Base-by-base conservation (phyloP, 2,888 invertebrate species). In the Campaea margaritaria region DNA sequence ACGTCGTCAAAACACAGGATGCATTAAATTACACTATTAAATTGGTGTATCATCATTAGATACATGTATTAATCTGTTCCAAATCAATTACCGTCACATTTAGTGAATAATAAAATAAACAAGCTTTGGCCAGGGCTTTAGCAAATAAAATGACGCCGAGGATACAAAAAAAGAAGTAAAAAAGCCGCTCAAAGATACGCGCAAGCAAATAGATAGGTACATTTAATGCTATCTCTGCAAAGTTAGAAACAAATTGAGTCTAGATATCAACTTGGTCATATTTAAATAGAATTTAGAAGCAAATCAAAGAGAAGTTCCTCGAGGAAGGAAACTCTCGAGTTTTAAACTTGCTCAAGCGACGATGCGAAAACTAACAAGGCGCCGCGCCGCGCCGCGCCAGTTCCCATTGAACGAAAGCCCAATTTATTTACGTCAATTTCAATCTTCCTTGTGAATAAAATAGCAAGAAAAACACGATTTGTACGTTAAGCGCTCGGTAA, bases 251-350 rank as follows among this genome's bases (percentile, higher is more conserved):
- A 49, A 53, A 51, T 57, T 31, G 41, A 57, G 41, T 57, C 31
- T 38, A 58, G 47, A 34, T 38, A 48, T 42, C 10, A 58, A 58
- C 39, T 57, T 34, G 47, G 45, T 45, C 51, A 44, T 56, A 56
- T 61, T 62, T 46, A 49, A 58, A 41, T 56, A 53, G 52, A 48
- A 62, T 62, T 62, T 62, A 60, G 39, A 58, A 65, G 54, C 55
- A 65, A 69, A 65, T 69, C 64, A 65, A 68, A 63, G 52, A 46
- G 67, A 70, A 68, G 58, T 65, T 68, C 58, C 65, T 60, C 58
- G 49, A 46, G 52, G 62, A 67, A 57, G 64, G 70, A 62, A 69
- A 72, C 71, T 57, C 60, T 62, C 50, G 62, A 64, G 46, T 21
- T 21, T 21, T 21, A 21, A 31, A 31, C 31, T 31, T 31, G 62